phyloP scores from a whole-genome alignment of 2,113 vertebrate genomes.

The Podarcis muralis region DNA sequence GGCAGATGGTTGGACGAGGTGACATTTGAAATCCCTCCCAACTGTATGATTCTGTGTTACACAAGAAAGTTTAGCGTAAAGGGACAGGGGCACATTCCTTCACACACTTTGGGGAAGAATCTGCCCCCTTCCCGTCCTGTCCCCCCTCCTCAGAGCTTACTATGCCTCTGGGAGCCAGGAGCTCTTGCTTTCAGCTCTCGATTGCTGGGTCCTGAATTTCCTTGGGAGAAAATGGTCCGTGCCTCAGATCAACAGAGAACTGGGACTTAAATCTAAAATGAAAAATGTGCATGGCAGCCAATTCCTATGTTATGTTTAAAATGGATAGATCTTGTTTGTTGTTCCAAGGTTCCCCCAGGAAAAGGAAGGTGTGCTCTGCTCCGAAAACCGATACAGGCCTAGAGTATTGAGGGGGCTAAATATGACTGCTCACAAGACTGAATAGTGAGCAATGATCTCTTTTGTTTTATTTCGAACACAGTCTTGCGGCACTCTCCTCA shows the following conservation, averaged over 20 bases:
- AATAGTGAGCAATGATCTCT: background rate
- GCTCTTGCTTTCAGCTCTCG: background rate
- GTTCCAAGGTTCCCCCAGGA: background rate
- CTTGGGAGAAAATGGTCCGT: background rate
- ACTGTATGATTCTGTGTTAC: background rate
- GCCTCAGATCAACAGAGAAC: background rate
- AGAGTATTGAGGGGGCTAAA: background rate
- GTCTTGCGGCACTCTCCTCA: background rate
- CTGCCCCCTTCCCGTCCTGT: background rate
- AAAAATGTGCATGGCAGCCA: background rate
- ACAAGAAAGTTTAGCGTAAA: background rate
- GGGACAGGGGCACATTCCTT: no score
- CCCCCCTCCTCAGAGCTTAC: background rate
- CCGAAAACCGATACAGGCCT: background rate
- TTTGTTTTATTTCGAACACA: background rate
- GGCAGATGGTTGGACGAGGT: background rate
- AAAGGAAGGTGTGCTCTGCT: background rate
- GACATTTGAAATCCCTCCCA: background rate
- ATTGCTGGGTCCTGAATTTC: background rate
- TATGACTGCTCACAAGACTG: background rate
- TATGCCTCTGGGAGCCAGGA: background rate
- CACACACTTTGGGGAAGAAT: background rate
- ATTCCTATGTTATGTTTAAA: background rate
- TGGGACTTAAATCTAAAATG: conserved; percentile 20
- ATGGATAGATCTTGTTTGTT: background rate